Evolutionary conservation across 2,797 vertebrate species (phyloP).

Genomic region (Kryptopterus vitreolus): DNA sequence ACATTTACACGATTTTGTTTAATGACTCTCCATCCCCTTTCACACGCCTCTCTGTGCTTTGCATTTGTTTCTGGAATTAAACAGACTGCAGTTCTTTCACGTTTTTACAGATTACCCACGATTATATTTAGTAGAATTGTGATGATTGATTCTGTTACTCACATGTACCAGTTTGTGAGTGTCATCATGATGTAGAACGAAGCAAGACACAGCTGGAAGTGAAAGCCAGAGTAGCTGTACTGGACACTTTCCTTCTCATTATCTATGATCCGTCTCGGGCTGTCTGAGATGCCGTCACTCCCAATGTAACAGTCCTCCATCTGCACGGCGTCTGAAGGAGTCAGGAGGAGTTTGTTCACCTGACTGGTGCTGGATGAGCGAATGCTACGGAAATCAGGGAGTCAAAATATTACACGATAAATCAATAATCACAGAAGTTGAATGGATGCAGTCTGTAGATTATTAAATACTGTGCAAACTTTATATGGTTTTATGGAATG

Average conservation of each 20-base stretch:
- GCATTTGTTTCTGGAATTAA: neutral
- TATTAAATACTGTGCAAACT: neutral
- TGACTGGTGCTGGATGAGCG: constrained; percentile 91
- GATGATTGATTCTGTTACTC: constrained; percentile 50
- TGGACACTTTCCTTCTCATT: constrained; percentile 86
- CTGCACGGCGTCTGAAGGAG: constrained; percentile 78
- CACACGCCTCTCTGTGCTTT: neutral
- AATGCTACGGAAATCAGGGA: constrained; percentile 71
- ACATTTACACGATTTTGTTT: neutral
- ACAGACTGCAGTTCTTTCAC: too few species aligned
- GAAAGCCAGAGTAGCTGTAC: constrained; percentile 90
- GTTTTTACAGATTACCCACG: too few species aligned
- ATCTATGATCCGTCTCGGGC: constrained; percentile 73
- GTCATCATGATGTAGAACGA: constrained; percentile 98
- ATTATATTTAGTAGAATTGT: too few species aligned
- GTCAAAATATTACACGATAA: too few species aligned
- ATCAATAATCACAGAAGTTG: neutral
- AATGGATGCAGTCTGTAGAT: neutral
- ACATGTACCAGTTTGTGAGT: constrained; percentile 96
- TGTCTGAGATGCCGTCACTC: constrained; percentile 59
- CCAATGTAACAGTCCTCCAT: constrained; percentile 69
- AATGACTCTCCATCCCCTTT: neutral
- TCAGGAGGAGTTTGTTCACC: constrained; percentile 89
- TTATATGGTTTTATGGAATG: too few species aligned
- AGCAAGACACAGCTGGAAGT: constrained; percentile 87